phyloP scores from a whole-genome alignment of 2,113 vertebrate genomes.

The Malurus melanocephalus region DNA sequence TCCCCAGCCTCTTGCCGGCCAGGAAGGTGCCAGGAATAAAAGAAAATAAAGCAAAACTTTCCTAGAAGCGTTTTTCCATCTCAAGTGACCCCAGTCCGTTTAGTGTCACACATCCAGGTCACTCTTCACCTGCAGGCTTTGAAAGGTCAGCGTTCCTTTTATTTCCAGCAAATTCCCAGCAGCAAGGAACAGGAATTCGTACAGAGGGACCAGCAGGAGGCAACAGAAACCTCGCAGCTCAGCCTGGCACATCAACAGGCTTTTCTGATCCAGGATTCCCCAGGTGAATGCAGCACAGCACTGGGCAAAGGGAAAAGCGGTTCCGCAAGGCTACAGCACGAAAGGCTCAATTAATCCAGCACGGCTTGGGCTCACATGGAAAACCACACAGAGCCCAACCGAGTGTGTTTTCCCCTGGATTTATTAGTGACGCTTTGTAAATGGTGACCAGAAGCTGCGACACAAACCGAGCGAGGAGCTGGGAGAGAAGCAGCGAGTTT shows the following conservation, averaged over 20 bases:
- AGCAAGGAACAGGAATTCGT: accelerated
- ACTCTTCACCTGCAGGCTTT: not conserved
- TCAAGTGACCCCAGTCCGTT: not conserved
- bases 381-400: accelerated
- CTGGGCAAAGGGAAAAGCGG: not conserved
- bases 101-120: not conserved
- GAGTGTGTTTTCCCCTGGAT: accelerated
- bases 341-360: accelerated
- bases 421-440: accelerated
- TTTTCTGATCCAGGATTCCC: accelerated
- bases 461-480: accelerated
- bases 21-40: not conserved
- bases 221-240: not conserved
- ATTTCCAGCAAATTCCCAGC: not conserved
- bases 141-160: not conserved
- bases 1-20: not conserved
- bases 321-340: not conserved
- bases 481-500: accelerated
- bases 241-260: no score
- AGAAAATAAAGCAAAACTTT: not conserved
- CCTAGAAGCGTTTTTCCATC: not conserved
- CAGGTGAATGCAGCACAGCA: not conserved
- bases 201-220: not conserved
- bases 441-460: accelerated
- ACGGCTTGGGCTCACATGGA: accelerated